A percentile compares a stretch with the other conserved stretches of the same genome.
phyloP scores from a whole-genome alignment of 2,888 invertebrate species.

The Dioctria linearis region DNA sequence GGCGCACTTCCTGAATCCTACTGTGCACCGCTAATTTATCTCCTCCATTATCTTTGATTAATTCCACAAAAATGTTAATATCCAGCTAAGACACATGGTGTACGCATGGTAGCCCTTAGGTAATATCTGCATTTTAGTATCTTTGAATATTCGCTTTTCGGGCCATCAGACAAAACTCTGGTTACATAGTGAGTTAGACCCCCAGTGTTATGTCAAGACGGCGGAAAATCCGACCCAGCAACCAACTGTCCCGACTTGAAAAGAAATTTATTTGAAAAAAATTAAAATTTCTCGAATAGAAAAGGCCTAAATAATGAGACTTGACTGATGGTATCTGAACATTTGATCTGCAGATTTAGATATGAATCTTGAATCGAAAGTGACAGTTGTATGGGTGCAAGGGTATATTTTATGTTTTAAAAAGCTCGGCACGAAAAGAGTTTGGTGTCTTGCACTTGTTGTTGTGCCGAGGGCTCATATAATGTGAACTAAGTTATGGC shows the following conservation, averaged over 20 bases:
- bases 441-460: neutral
- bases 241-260: slow-evolving; percentile 24
- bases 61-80: slow-evolving; percentile 58
- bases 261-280: slow-evolving; percentile 50
- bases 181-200: neutral
- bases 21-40: slow-evolving; percentile 51
- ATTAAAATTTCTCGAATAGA: slow-evolving; percentile 44
- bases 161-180: slow-evolving; percentile 25
- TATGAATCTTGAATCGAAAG: slow-evolving; percentile 57
- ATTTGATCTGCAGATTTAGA: slow-evolving; percentile 57
- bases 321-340: slow-evolving; percentile 49
- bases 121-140: slow-evolving; percentile 29
- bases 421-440: neutral
- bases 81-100: slow-evolving; percentile 43
- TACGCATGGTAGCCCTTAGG: slow-evolving; percentile 9
- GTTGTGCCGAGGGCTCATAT: neutral
- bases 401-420: slow-evolving; percentile 3
- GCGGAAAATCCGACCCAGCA: slow-evolving; percentile 13
- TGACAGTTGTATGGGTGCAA: slow-evolving; percentile 54
- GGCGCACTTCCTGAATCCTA: slow-evolving; percentile 54
- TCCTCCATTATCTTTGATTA: slow-evolving; percentile 58
- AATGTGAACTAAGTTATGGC: neutral
- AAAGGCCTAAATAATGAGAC: slow-evolving; percentile 35
- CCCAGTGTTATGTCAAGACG: neutral
- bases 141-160: slow-evolving; percentile 17